These are phyloP conservation scores for Pantherophis guttatus DNA, from an alignment of 2,113 vertebrate species.

Conservation along the genomic window DNA sequence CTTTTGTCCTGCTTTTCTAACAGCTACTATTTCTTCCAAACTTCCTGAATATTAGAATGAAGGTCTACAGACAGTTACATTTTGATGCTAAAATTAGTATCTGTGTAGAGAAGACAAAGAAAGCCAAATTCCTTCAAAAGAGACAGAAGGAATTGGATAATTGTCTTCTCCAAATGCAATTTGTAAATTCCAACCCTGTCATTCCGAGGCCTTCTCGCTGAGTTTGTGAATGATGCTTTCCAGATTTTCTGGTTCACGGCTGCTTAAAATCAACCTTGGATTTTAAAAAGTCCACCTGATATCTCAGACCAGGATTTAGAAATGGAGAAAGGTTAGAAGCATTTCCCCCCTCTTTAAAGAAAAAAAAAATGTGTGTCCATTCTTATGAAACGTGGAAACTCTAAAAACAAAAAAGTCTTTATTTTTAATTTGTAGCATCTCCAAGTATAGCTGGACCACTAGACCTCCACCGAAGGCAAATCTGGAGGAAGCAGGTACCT, in stretches of 20 bases:
- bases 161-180: not conserved
- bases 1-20: not conserved
- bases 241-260: not conserved
- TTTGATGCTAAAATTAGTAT: conserved; percentile 3
- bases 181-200: not conserved
- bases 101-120: not conserved
- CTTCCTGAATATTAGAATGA: not conserved
- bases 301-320: not conserved
- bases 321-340: not conserved
- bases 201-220: not conserved
- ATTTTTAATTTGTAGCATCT: not conserved
- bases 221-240: not conserved
- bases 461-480: no score
- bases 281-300: not conserved
- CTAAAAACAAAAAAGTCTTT: not conserved
- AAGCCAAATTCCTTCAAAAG: not conserved
- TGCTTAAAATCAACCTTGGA: not conserved
- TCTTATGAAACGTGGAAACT: not conserved
- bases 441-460: not conserved
- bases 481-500: not conserved
- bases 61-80: not conserved
- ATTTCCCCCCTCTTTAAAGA: not conserved
- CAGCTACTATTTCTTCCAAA: not conserved
- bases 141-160: not conserved
- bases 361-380: not conserved